phyloP scores from a whole-genome alignment of 2,113 vertebrate genomes.

The Pachyramphus minor region DNA sequence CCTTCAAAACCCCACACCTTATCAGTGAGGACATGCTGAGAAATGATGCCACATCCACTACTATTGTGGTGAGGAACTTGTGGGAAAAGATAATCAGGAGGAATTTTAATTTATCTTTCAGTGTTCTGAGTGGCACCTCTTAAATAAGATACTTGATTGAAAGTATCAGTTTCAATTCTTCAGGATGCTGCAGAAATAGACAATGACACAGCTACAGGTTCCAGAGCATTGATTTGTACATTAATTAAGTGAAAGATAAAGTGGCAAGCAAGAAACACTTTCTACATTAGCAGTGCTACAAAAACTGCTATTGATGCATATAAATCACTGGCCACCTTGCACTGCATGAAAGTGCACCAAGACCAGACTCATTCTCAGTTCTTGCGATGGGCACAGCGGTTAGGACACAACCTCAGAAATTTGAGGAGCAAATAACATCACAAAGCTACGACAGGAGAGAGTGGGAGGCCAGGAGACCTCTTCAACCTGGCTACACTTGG shows the following conservation, averaged over 20 bases:
- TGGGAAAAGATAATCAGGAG: not conserved
- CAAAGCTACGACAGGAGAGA: not conserved
- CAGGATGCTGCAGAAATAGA: not conserved
- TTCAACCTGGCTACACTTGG: not conserved
- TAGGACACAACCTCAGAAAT: not conserved
- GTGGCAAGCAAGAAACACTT: not conserved
- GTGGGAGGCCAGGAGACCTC: not conserved
- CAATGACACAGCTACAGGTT: not conserved
- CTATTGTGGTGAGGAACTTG: not conserved
- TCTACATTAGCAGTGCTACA: not conserved
- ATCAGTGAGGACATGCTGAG: not conserved
- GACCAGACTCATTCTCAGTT: not conserved
- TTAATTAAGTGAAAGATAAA: not conserved
- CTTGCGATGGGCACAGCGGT: not conserved
- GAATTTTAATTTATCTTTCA: not conserved
- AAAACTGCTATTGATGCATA: not conserved
- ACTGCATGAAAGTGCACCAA: rapidly evolving
- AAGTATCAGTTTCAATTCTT: not conserved
- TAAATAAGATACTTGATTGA: not conserved
- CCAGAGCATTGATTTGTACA: not conserved
- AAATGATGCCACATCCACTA: not conserved
- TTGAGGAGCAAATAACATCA: not conserved
- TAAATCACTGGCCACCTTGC: not conserved
- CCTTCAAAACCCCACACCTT: not conserved
- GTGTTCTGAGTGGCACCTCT: not conserved